Conservation (phyloP, 1,140 invertebrate genomes). For the Drosophila pseudoananassae region DNA sequence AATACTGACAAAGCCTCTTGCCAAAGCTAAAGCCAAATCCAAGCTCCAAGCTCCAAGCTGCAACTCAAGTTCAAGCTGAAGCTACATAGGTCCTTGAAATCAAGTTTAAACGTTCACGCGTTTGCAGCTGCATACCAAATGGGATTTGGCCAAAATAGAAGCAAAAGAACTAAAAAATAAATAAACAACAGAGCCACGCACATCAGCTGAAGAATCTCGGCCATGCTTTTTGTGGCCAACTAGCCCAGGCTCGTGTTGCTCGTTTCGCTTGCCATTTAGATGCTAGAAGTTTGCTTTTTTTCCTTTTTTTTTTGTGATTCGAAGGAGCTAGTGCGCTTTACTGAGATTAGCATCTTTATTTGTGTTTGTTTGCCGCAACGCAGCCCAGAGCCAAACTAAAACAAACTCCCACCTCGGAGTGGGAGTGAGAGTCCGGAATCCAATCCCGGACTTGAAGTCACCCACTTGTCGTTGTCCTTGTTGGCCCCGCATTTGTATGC, state of each 20-base stretch:
- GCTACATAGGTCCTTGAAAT: slow-evolving; percentile 45
- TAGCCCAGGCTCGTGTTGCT: slow-evolving; percentile 42
- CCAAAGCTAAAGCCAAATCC: slow-evolving; percentile 3
- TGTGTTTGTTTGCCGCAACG: slow-evolving; percentile 76
- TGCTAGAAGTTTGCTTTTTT: slow-evolving; percentile 13
- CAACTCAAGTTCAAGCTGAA: slow-evolving; percentile 21
- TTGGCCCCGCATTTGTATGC: slow-evolving; percentile 75
- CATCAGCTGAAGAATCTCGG: slow-evolving; percentile 54
- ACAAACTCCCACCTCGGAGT: slow-evolving; percentile 38
- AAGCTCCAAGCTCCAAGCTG: slow-evolving; percentile 11
- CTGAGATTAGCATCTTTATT: slow-evolving; percentile 82
- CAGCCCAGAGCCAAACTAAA: slow-evolving; percentile 47
- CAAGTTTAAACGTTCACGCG: slow-evolving; percentile 73
- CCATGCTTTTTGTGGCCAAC: slow-evolving; percentile 42
- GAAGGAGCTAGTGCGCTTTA: slow-evolving; percentile 55
- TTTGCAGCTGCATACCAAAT: slow-evolving; percentile 73
- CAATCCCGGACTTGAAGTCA: slow-evolving; percentile 59
- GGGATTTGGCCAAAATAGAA: slow-evolving; percentile 54
- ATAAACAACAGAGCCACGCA: slow-evolving; percentile 37
- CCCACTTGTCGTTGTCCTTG: slow-evolving; percentile 47
- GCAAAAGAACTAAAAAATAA: slow-evolving; percentile 17
- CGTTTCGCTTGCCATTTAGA: slow-evolving; percentile 46
- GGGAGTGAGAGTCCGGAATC: slow-evolving; percentile 16
- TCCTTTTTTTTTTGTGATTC: slow-evolving; percentile 19
- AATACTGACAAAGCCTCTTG: slow-evolving; percentile 50